Base-by-base conservation (phyloP, 2,113 vertebrate genomes). In the Mus pahari region DNA sequence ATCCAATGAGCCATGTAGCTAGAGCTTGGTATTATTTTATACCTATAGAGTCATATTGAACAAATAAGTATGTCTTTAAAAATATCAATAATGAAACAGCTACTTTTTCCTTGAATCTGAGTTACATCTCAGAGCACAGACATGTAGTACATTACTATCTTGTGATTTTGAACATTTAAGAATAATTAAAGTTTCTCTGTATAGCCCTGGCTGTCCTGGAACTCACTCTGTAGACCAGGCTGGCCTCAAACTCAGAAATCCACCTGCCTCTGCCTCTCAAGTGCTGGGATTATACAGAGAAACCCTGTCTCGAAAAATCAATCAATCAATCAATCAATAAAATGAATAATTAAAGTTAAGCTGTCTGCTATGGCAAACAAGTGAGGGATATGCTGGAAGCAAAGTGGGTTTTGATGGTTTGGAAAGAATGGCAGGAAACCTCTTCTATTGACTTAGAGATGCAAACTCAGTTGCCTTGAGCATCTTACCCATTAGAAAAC, bases 321-420 rank as follows among this genome's bases (percentile, higher is more conserved):
- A n/a, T n/a, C n/a, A n/a, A n/a, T n/a, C n/a, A n/a, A n/a, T n/a
- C n/a, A n/a, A n/a, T n/a, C n/a, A n/a, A n/a, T n/a, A n/a, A n/a
- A n/a, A n/a, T n/a, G n/a, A n/a, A n/a, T n/a, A n/a, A n/a, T n/a
- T 33, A 42, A 39, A 33, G 24, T 68, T 36, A 78, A 1, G 45
- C 75, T 92, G 77, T 48, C 39, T 36, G 26, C 24, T 31, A 17
- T 7, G 19, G 26, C 14, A 77, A 62, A 39, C 16, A 55, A 24
- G 9, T 16, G 10, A 39, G 26, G 14, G 66, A 64, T 24, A 20
- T 64, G 14, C 12, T 17, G 36, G 53, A 26, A 33, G 31, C 50
- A 3, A 12, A 7, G 1, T 17, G 3, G n/a, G 7, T 2, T 7
- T 26, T 26, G 24, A 62, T 5, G 3, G 0, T 24, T 3, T 45